Evolutionary conservation across 2,888 invertebrate genomes (phyloP).

Genomic region (Lordiphosa andalusiaca): DNA sequence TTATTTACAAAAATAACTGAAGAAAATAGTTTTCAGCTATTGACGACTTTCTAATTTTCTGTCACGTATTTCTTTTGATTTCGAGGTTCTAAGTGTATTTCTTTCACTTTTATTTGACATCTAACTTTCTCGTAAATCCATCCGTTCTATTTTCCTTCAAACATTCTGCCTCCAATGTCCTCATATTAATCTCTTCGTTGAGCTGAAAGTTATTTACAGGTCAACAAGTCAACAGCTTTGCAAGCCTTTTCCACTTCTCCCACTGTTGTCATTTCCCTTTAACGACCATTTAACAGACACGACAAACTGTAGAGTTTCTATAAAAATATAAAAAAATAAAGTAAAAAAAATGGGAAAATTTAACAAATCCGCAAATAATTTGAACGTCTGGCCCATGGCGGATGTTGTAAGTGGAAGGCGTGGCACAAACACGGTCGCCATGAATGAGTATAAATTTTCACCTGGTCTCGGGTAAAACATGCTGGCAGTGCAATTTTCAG

Average conservation of each 20-base stretch:
- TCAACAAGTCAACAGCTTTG: constrained; percentile 39
- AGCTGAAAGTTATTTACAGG: constrained; percentile 39
- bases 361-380: constrained; percentile 72
- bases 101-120: no score
- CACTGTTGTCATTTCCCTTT: constrained; percentile 21
- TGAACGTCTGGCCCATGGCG: constrained; percentile 36
- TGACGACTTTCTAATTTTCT: no score
- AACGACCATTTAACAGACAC: constrained; percentile 53
- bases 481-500: constrained; percentile 63
- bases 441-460: constrained; percentile 49
- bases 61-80: no score
- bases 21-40: no score
- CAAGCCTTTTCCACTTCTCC: constrained; percentile 18
- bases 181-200: constrained; percentile 39
- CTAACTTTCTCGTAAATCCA: constrained; percentile 5
- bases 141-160: neutral
- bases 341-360: constrained; percentile 39
- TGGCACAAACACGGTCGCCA: constrained; percentile 24
- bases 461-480: constrained; percentile 50
- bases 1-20: no score
- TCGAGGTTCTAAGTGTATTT: no score
- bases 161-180: constrained; percentile 13
- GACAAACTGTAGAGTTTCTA: constrained; percentile 34
- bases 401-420: constrained; percentile 16
- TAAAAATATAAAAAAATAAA: constrained; percentile 32